A percentile compares a stretch with the other conserved stretches of the same genome.
These are phyloP conservation scores for Chascanopsetta lugubris DNA, from an alignment of 2,113 vertebrate species.

Conservation along the genomic window DNA sequence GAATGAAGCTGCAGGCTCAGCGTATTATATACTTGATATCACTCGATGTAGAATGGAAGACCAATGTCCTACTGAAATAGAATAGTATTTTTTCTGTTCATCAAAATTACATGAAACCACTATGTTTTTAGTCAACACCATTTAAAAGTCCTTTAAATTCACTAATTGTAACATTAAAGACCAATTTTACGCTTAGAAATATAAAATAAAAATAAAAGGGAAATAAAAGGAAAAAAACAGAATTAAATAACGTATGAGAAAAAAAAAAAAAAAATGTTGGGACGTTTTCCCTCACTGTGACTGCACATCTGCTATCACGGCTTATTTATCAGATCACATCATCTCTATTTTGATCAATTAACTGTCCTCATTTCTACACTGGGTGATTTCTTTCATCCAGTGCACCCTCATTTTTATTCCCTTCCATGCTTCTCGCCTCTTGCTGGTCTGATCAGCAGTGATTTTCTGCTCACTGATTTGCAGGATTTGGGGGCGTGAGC, in stretches of 20 bases:
- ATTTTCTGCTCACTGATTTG: conserved; percentile 74
- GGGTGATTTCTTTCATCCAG: conserved; percentile 6
- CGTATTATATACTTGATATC: no score
- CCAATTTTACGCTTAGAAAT: no score
- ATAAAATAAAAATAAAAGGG: no score
- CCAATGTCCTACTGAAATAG: no score
- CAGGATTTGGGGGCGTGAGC: conserved; percentile 66
- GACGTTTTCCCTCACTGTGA: conserved; percentile 12
- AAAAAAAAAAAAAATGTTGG: background rate
- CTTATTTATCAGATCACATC: background rate
- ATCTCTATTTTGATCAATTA: conserved; percentile 13
- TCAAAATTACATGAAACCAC: no score
- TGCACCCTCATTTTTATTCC: conserved; percentile 11
- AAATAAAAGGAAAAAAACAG: no score
- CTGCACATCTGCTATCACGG: background rate
- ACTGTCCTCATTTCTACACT: conserved; percentile 13
- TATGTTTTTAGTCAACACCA: no score
- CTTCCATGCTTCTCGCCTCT: conserved; percentile 16
- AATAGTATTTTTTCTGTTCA: no score
- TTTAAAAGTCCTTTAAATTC: no score
- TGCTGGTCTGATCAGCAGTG: conserved; percentile 60
- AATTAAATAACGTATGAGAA: no score
- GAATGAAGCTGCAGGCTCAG: conserved; percentile 18
- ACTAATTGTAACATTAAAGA: no score
- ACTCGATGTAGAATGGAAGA: no score